Conservation (phyloP, 2,888 invertebrate genomes). For the Scaptodrosophila latifasciaeformis region DNA sequence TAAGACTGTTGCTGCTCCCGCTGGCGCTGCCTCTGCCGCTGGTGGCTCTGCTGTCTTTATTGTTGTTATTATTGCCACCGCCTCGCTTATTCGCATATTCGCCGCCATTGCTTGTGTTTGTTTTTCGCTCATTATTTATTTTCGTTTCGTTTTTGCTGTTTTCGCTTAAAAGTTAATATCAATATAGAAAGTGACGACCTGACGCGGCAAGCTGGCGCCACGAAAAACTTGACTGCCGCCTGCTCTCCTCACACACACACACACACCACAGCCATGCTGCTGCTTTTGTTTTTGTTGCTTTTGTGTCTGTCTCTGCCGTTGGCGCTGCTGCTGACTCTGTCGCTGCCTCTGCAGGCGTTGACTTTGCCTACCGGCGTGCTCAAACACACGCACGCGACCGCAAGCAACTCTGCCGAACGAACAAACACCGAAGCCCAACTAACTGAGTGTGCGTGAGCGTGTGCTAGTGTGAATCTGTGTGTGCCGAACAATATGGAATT, state of each 20-base stretch:
- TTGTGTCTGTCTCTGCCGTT: conserved; percentile 7
- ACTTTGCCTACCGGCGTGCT: conserved; percentile 49
- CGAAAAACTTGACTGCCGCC: conserved; percentile 57
- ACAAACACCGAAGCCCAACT: background rate
- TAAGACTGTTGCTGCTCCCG: conserved; percentile 40
- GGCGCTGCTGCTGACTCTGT: conserved; percentile 20
- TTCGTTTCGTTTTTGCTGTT: conserved; percentile 63
- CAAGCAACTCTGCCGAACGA: conserved; percentile 16
- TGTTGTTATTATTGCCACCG: too few species aligned
- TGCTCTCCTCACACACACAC: too few species aligned
- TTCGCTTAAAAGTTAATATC: conserved; percentile 70
- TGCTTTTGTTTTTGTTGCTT: too few species aligned
- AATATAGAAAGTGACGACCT: conserved; percentile 72
- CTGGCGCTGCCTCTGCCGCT: conserved; percentile 6
- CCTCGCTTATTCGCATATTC: conserved; percentile 27
- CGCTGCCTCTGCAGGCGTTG: conserved; percentile 21
- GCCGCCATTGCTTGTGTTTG: conserved; percentile 48
- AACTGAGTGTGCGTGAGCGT: too few species aligned
- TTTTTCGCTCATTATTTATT: conserved; percentile 63
- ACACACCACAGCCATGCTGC: too few species aligned
- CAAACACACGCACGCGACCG: conserved; percentile 60
- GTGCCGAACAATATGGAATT: too few species aligned
- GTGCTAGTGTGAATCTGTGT: too few species aligned
- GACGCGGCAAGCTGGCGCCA: conserved; percentile 72
- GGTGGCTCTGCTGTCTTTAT: background rate